These are phyloP conservation scores for Xanthorhoe spadicearia DNA, from an alignment of 2,888 invertebrate genomes.

Conservation along the genomic window DNA sequence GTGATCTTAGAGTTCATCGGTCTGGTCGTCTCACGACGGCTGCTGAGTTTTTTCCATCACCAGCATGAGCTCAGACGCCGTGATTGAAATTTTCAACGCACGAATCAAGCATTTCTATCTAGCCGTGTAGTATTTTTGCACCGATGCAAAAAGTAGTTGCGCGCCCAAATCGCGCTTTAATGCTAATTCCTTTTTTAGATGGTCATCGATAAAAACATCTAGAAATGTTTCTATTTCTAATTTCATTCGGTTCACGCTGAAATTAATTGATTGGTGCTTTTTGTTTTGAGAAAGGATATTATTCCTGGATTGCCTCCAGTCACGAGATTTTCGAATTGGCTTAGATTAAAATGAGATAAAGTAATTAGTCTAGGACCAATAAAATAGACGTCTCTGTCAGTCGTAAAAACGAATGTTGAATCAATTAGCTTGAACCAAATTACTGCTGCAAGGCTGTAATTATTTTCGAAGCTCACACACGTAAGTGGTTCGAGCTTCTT, in stretches of 20 bases:
- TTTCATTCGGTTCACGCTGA: constrained; percentile 64
- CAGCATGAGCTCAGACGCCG: constrained; percentile 60
- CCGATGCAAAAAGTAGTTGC: constrained; percentile 68
- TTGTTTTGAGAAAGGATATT: constrained; percentile 33
- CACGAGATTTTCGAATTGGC: constrained; percentile 40
- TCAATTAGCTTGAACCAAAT: constrained; percentile 64
- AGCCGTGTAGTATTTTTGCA: constrained; percentile 70
- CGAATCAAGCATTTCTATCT: constrained; percentile 56
- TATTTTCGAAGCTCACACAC: constrained; percentile 58
- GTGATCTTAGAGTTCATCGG: constrained; percentile 75
- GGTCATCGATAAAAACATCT: constrained; percentile 46
- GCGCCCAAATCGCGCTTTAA: constrained; percentile 61
- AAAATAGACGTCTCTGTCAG: constrained; percentile 46
- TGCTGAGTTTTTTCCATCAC: constrained; percentile 59
- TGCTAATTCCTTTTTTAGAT: constrained; percentile 59
- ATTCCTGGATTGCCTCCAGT: constrained; percentile 38
- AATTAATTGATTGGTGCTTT: constrained; percentile 41
- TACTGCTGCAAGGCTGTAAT: constrained; percentile 64
- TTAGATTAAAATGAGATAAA: constrained; percentile 39
- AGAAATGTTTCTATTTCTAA: constrained; percentile 60
- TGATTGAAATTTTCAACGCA: constrained; percentile 79
- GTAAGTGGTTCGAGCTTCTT: constrained; percentile 56
- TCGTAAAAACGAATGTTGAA: constrained; percentile 63
- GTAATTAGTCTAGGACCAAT: constrained; percentile 41
- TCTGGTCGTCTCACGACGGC: constrained; percentile 64